Percentiles rank a stretch among this genome's conserved stretches.
These are phyloP conservation scores for Pipistrellus pygmaeus DNA, from an alignment of 2,797 vertebrate species.

Conservation along the genomic window DNA sequence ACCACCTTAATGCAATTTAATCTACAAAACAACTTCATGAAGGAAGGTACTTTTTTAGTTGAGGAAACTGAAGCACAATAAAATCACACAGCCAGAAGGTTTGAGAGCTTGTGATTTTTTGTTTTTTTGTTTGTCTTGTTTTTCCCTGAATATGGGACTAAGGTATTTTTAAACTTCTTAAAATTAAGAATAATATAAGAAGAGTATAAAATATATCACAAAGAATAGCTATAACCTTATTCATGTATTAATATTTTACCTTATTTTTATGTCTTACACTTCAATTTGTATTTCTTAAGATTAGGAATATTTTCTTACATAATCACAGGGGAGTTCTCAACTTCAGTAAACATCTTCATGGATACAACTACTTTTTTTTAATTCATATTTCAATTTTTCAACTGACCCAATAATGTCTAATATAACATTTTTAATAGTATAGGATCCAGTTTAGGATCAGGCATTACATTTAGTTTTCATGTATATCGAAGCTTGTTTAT, in stretches of 20 bases:
- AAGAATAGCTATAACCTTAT: background rate
- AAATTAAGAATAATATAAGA: background rate
- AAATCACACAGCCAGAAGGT: background rate
- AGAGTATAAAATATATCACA: background rate
- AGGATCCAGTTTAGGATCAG: background rate
- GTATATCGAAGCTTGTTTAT: background rate
- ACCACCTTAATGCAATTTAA: background rate
- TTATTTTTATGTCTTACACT: background rate
- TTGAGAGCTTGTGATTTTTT: background rate
- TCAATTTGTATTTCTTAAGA: background rate
- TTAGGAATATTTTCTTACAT: background rate
- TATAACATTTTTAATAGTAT: background rate
- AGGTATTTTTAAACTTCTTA: background rate
- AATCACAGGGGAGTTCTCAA: background rate
- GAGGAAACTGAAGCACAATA: background rate
- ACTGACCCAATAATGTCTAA: background rate
- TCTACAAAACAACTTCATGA: background rate
- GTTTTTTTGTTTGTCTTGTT: background rate
- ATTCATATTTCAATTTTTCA: background rate
- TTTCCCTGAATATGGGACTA: background rate
- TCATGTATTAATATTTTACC: background rate
- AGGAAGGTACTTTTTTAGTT: background rate
- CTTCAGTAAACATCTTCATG: background rate
- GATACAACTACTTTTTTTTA: background rate
- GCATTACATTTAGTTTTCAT: background rate